A percentile compares a stretch with the other conserved stretches of the same genome.
These are phyloP conservation scores for Smutsia gigantea DNA, from an alignment of 2,797 vertebrate genomes.

Conservation along the genomic window DNA sequence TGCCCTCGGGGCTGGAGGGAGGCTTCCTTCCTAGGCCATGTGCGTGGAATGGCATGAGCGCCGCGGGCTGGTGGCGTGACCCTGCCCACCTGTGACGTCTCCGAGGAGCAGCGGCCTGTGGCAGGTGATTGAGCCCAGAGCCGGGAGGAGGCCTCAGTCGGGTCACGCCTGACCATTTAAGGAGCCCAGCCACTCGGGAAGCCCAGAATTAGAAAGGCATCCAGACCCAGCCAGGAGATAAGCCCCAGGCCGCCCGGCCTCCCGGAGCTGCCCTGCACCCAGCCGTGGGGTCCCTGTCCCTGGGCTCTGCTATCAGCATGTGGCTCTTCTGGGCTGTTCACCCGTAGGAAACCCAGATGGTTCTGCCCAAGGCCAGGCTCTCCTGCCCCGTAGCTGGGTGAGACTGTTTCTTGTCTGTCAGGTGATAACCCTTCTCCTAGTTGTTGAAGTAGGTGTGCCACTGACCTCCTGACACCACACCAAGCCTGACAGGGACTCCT, in stretches of 20 bases:
- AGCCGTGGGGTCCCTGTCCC: accelerated
- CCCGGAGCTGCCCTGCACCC: neutral
- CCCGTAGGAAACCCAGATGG: accelerated
- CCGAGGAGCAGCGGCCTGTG: neutral
- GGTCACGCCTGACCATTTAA: conserved; percentile 39
- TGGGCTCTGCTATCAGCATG: accelerated
- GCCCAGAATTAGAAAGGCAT: conserved; percentile 48
- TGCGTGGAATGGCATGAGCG: accelerated
- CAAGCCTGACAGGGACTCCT: too few species aligned
- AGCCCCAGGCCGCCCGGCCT: neutral
- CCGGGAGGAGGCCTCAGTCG: neutral
- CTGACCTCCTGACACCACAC: too few species aligned
- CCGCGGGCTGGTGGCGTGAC: neutral
- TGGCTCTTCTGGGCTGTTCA: neutral
- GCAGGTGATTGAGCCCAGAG: neutral
- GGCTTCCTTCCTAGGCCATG: neutral
- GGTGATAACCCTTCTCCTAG: neutral
- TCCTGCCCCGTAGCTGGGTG: accelerated
- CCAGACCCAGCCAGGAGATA: neutral
- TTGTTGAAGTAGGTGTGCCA: neutral
- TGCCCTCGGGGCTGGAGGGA: accelerated
- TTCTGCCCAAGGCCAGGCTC: accelerated
- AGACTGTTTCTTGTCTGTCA: too few species aligned
- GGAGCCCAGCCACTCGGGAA: neutral
- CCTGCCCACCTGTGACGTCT: neutral